Conservation (phyloP, 2,113 vertebrate species). For the Melierax canorus region DNA sequence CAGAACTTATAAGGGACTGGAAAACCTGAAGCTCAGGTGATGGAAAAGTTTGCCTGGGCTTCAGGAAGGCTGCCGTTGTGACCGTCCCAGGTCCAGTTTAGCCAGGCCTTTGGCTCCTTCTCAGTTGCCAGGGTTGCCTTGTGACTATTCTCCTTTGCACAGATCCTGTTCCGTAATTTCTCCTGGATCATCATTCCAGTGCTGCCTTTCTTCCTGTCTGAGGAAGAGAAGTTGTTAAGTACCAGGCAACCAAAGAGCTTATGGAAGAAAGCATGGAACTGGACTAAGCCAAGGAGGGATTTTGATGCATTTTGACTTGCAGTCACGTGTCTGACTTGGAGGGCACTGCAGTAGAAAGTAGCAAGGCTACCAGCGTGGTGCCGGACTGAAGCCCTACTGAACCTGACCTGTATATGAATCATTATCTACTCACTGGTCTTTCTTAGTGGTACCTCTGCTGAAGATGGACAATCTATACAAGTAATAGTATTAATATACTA, state of each 20-base stretch:
- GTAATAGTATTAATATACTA: background rate
- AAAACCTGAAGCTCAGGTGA: background rate
- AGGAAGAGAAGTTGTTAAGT: background rate
- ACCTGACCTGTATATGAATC: background rate
- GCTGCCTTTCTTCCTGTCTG: background rate
- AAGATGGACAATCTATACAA: background rate
- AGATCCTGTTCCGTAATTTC: background rate
- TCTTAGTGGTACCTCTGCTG: background rate
- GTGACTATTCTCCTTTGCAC: background rate
- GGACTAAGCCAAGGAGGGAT: background rate
- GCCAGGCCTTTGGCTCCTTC: background rate
- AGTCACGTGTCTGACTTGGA: background rate
- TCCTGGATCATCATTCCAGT: background rate
- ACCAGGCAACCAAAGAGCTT: background rate
- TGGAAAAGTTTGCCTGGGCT: background rate
- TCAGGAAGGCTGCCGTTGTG: background rate
- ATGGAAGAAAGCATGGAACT: background rate
- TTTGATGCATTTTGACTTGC: background rate
- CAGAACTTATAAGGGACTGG: background rate
- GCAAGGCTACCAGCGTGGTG: fast-evolving
- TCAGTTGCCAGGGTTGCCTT: background rate
- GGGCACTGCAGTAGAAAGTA: background rate
- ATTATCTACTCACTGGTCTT: background rate
- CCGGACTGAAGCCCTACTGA: background rate
- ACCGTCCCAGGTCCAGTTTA: background rate